Base-by-base conservation (phyloP, 2,797 vertebrate species). In the Balearica regulorum region DNA sequence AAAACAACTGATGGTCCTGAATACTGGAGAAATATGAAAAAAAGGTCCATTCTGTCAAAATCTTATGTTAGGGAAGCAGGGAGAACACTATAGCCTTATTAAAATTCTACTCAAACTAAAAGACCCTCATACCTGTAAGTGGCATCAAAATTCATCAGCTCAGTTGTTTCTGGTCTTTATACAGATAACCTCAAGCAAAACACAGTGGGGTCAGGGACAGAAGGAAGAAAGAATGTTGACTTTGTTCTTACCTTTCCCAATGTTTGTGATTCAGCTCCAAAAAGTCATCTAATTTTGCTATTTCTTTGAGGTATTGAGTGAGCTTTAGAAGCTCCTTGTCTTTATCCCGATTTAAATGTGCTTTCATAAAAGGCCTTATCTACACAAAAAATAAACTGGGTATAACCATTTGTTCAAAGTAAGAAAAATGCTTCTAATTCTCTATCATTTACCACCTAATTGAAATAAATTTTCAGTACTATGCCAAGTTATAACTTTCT, bases 291-390 rank as follows among this genome's bases (percentile, higher is more conserved):
- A 99, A 98, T 97, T 99, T 99, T 95, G 99, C 99, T 83, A 99
- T 99, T 98, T 99, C 99, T 98, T 99, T 99, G 96, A 99, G 99
- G 97, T 99, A 99, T 49, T 99, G 99, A 89, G 99, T 99, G 84
- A 99, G 98, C 97, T 99, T 99, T 93, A 99, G 98, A 86, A 99
- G 99, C 93, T 99, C 99, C 94, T 98, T 99, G 98, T 99, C 99
- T 98, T 99, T 99, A 98, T 99, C 99, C 75, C 99, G 98, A 97
- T 99, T 99, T 93, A 99, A 98, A 96, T 99, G 99, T 25, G 99
- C 99, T 98, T 99, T 99, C 99, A 99, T 99, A 95, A 99, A 99
- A 48, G 99, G 99, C 65, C 99, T 98, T 97, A 99, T 99, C 99
- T 99, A 91, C 65, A 96, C 11, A 95, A 64, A 94, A 92, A 77